Base-by-base conservation (phyloP, 2,888 invertebrate genomes). In the Peribatodes rhomboidaria region DNA sequence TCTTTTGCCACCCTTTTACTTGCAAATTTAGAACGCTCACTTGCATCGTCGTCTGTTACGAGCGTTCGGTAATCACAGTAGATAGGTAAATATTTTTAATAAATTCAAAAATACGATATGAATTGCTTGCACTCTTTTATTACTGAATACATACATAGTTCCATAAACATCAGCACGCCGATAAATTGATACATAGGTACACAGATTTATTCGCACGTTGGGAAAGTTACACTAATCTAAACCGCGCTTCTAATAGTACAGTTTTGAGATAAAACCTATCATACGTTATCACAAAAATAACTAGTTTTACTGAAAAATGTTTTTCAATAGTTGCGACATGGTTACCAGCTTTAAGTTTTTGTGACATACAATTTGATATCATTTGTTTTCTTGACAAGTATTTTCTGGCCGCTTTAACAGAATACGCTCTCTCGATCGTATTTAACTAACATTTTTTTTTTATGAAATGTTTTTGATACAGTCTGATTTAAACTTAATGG, bases 61-160 rank as follows among this genome's bases (percentile, higher is more conserved):
- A n/a, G n/a, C n/a, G n/a, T n/a, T n/a, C n/a, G n/a, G n/a, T n/a
- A n/a, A n/a, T n/a, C n/a, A n/a, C n/a, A n/a, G n/a, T n/a, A n/a
- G 18, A 42, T 42, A 1, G 18, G 4, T 42, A 16, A 42, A 11
- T 42, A 18, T 10, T 13, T 52, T 44, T 11, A 16, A 18, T 31
- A 49, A 47, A 61, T 41, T n/a, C n/a, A n/a, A n/a, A n/a, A 61
- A 53, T 42, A 66, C 37, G n/a, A 22, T 11, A 16, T 20, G 11
- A 52, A 46, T 33, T 57, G 60, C 65, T 65, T 65, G 60, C 56
- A 61, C 33, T 42, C 60, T 33, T 60, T 65, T 61, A 65, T 61
- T 60, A 35, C 35, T 56, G 50, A 56, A 65, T 65, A 65, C 50
- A 65, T 57, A 65, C 52, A 60, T 64, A 65, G 33, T 65, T 66